Evolutionary conservation across 1,140 invertebrate species (phyloP), one percentile per base, ranked within the genome.

Genomic region (Drosophila jambulina): DNA sequence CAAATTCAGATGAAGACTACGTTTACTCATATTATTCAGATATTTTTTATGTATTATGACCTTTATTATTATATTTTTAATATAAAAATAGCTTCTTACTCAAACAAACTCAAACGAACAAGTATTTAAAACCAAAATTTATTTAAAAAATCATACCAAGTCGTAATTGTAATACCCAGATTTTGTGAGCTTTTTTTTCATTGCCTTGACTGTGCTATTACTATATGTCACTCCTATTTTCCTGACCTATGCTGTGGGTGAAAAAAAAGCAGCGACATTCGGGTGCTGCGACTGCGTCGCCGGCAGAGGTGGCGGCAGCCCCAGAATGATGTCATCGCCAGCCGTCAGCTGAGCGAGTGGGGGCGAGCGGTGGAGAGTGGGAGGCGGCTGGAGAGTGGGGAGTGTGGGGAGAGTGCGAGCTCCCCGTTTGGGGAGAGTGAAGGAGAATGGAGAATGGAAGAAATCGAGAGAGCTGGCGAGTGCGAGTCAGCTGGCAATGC

Each of bases 321-420:
- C 74, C 74, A 61, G 48, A 72, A 78, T 77, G 75, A 77, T 77
- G 74, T 77, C 75, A 77, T 77, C 71, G 69, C 36, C 69, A 36
- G 40, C 23, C 75, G 63, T 77, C 75, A 77, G 75, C 74, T 78
- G 75, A 42, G 38, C 19, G 49, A 53, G 61, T 53, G 45, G 23
- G 70, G 23, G 45, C 15, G 59, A 34, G 21, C 48, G 43, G 32
- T 27, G 29, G 43, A 60, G 57, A 51, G 60, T 51, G 51, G 29
- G 45, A 23, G 43, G 34, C 34, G 12, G 34, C 34, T 36, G 9
- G 57, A 48, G 15, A 46, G 54, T 13, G 23, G 34, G 38, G 58
- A 49, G 36, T 15, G 25, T 2, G 43, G 21, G 17, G 38, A 23
- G 43, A 46, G 21, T 46, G 45, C 45, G 21, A 36, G 63, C 49